Conservation (phyloP, 30 jellyfish, hydroid and myxozoan species). For the Sanderia malayensis region DNA sequence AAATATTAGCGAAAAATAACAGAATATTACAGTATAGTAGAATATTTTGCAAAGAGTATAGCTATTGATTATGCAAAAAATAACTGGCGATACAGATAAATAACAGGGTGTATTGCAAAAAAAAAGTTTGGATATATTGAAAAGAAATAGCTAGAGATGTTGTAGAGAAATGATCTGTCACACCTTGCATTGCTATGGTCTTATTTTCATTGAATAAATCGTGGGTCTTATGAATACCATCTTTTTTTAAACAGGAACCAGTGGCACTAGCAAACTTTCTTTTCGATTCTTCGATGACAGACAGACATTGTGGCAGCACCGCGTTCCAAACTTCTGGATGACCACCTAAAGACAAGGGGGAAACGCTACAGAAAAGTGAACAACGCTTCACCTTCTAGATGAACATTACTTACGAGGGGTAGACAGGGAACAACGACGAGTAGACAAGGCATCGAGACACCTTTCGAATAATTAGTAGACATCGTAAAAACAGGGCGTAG, state of each 20-base stretch:
- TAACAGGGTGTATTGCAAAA: too few species aligned
- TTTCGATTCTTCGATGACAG: conserved; percentile 20
- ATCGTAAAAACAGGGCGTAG: neutral
- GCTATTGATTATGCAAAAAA: too few species aligned
- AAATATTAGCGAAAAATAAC: too few species aligned
- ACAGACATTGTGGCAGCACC: conserved; percentile 24
- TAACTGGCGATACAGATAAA: too few species aligned
- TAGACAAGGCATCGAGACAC: neutral
- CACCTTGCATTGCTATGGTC: neutral
- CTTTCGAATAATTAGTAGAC: neutral
- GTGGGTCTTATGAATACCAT: neutral
- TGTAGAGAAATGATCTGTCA: too few species aligned
- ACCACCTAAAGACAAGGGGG: conserved; percentile 23
- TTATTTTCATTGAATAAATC: neutral
- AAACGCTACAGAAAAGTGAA: neutral
- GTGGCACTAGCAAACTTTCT: conserved; percentile 13
- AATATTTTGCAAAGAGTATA: too few species aligned
- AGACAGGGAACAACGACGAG: neutral
- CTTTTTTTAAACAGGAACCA: conserved; percentile 9
- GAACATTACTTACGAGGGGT: neutral
- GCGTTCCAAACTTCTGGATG: conserved; percentile 54
- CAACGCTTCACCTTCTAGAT: neutral
- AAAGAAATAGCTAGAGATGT: too few species aligned
- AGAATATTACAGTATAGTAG: too few species aligned
- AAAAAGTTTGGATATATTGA: too few species aligned